A percentile compares a stretch with the other conserved stretches of the same genome.
Evolutionary conservation across 2,113 vertebrate species (phyloP).

Genomic region (Chloropsis cyanopogon): DNA sequence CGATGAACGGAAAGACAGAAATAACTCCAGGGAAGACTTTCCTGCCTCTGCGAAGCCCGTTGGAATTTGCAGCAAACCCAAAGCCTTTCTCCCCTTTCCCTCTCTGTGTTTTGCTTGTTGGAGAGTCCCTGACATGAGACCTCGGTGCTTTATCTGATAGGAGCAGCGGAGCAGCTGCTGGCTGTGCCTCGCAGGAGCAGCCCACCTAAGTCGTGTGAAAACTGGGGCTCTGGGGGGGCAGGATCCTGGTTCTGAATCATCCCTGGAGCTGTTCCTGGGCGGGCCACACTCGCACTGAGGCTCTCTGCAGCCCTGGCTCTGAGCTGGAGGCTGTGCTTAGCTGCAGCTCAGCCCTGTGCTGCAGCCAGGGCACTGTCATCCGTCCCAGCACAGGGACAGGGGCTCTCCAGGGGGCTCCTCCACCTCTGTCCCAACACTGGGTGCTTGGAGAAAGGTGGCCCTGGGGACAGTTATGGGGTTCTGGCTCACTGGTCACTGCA

Average conservation of each 20-base stretch:
- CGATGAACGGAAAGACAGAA: constrained; percentile 38
- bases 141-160: constrained; percentile 5
- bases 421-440: background rate
- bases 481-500: background rate
- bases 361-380: background rate
- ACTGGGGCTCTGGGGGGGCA: background rate
- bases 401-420: rapidly evolving
- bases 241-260: background rate
- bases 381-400: background rate
- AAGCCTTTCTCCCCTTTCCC: background rate
- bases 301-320: background rate
- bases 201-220: constrained; percentile 59
- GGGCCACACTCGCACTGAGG: background rate
- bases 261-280: constrained; percentile 18
- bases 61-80: background rate
- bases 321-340: background rate
- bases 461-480: background rate
- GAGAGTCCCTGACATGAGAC: background rate
- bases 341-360: background rate
- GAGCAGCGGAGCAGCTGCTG: constrained; percentile 38
- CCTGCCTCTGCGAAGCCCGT: background rate
- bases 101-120: background rate
- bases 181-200: background rate
- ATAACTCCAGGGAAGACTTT: constrained; percentile 53
- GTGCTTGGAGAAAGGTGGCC: background rate